phyloP scores from a whole-genome alignment of 2,888 invertebrate genomes.

The Craniophora ligustri region DNA sequence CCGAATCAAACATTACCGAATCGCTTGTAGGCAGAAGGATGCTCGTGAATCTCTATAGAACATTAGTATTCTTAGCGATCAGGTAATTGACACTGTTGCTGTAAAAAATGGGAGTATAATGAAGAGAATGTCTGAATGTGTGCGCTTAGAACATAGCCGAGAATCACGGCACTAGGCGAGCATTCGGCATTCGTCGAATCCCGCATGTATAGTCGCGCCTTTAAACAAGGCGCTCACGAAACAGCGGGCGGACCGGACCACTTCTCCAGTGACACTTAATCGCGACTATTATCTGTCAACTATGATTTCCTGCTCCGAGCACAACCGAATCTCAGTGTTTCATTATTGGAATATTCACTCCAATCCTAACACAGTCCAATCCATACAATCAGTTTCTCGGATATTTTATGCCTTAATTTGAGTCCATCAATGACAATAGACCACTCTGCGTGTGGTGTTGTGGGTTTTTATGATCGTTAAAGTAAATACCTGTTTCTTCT shows the following conservation, averaged over 20 bases:
- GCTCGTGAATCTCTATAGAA: too few species aligned
- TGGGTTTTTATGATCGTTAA: constrained; percentile 21
- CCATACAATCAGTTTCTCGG: constrained; percentile 28
- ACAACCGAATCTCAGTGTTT: constrained; percentile 29
- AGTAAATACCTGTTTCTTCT: constrained; percentile 25
- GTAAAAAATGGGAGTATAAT: too few species aligned
- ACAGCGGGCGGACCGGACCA: constrained; percentile 25
- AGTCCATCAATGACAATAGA: constrained; percentile 16
- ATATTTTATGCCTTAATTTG: constrained; percentile 42
- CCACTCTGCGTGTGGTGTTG: constrained; percentile 14
- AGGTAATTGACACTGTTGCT: too few species aligned
- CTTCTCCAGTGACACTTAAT: constrained; percentile 53
- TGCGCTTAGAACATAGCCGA: too few species aligned
- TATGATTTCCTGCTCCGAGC: constrained; percentile 60
- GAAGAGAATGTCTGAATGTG: too few species aligned
- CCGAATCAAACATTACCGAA: too few species aligned
- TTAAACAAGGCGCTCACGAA: not conserved
- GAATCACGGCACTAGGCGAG: too few species aligned
- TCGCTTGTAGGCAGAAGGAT: too few species aligned
- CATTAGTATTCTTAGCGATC: too few species aligned
- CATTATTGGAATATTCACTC: constrained; percentile 54
- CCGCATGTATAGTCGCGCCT: too few species aligned
- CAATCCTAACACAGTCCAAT: constrained; percentile 46
- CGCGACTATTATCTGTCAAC: constrained; percentile 64
- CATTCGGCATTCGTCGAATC: too few species aligned